phyloP scores from a whole-genome alignment of 2,888 invertebrate species.

The Agrochola macilenta region DNA sequence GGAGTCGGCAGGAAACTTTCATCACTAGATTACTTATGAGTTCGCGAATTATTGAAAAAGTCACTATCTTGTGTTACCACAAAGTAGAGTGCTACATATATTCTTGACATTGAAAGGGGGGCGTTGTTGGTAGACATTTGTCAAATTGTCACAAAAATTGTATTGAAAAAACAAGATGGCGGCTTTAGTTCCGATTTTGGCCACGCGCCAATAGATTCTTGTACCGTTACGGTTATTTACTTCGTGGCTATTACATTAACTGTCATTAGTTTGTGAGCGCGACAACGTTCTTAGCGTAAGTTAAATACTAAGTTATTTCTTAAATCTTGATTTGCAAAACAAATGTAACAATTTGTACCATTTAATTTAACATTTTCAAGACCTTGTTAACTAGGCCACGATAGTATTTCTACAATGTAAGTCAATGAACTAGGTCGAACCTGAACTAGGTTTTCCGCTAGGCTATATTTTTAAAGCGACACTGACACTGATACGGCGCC shows the following conservation, averaged over 20 bases:
- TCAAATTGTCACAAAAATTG: too few relatives aligned
- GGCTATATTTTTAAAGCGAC: conserved; percentile 65
- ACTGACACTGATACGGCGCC: conserved; percentile 55
- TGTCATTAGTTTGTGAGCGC: neutral
- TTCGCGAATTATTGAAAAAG: neutral
- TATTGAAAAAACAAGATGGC: neutral
- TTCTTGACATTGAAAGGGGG: too few relatives aligned
- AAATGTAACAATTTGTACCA: conserved; percentile 47
- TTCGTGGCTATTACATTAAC: neutral
- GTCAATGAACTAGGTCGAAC: conserved; percentile 50
- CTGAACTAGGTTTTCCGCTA: conserved; percentile 61
- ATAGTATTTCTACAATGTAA: conserved; percentile 53
- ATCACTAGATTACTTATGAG: too few relatives aligned
- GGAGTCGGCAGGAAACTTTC: neutral
- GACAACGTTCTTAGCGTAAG: neutral
- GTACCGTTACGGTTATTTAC: neutral
- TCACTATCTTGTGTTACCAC: too few relatives aligned
- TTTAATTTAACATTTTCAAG: conserved; percentile 44
- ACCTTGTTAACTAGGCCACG: conserved; percentile 34
- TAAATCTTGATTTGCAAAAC: conserved; percentile 19
- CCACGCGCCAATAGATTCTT: neutral
- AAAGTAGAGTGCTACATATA: neutral
- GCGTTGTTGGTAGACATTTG: neutral
- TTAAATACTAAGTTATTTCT: neutral
- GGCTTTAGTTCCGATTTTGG: neutral